Evolutionary conservation across 2,888 invertebrate species (phyloP).

Genomic region (Andricus quercusramuli): DNA sequence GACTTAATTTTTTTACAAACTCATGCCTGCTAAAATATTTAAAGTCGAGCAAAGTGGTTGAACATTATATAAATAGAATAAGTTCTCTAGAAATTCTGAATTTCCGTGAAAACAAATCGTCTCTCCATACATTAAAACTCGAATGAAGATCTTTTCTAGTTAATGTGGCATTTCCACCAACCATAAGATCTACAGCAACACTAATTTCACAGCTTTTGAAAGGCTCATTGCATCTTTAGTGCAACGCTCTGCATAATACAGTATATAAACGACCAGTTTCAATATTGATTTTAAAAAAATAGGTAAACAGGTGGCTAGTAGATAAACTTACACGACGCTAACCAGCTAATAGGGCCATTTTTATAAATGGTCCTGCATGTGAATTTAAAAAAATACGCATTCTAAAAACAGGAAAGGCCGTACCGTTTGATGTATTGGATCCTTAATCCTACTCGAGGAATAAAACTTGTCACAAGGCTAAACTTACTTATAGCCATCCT

Average conservation of each 20-base stretch:
- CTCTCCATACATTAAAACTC: constrained; percentile 9
- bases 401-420: neutral
- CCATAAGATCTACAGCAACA: constrained; percentile 21
- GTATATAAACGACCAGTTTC: constrained; percentile 47
- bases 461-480: constrained; percentile 8
- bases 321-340: neutral
- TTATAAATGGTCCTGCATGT: neutral
- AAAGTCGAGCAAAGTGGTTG: neutral
- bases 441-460: constrained; percentile 9
- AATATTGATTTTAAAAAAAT: constrained; percentile 22
- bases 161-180: constrained; percentile 5
- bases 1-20: neutral
- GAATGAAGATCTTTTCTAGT: constrained; percentile 26
- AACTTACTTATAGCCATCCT: constrained; percentile 27
- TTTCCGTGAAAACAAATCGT: constrained; percentile 3
- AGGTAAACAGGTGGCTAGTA: neutral
- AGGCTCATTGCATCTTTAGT: constrained; percentile 56
- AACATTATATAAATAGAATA: neutral
- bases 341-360: neutral
- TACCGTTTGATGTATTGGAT: neutral
- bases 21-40: neutral
- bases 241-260: constrained; percentile 53
- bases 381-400: constrained; percentile 2
- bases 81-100: neutral
- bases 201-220: constrained; percentile 56